Conservation (phyloP, 2,888 invertebrate species). For the Nephrotoma flavescens region DNA sequence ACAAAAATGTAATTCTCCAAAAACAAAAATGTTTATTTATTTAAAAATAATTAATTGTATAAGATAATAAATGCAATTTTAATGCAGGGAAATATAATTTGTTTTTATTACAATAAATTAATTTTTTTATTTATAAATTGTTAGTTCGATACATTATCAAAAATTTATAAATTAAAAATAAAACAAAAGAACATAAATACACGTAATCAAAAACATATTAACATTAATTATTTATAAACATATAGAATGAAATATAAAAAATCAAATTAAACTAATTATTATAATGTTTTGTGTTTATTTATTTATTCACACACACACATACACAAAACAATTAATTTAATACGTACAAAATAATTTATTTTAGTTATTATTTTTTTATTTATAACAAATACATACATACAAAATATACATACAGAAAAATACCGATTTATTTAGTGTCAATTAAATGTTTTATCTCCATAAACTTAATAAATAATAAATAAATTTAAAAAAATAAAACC, state of each 20-base stretch:
- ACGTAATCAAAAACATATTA: background rate
- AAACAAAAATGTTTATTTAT: background rate
- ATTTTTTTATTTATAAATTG: background rate
- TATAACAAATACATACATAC: background rate
- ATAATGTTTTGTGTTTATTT: background rate
- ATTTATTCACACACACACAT: background rate
- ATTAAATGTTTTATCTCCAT: background rate
- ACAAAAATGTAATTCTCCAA: background rate
- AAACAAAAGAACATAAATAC: background rate
- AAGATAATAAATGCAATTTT: conserved; percentile 4
- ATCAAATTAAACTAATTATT: background rate
- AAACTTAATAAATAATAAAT: background rate
- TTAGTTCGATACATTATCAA: background rate
- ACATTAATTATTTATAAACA: background rate
- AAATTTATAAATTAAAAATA: too few species aligned
- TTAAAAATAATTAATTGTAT: background rate
- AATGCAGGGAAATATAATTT: background rate
- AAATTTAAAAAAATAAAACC: too few species aligned
- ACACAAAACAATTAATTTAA: background rate
- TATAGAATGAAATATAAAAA: background rate
- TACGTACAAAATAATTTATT: background rate
- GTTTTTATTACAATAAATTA: background rate
- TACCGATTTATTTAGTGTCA: background rate
- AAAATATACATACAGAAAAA: background rate
- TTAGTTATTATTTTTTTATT: background rate